Evolutionary conservation across 2,113 vertebrate genomes (phyloP), one percentile per base, ranked within the genome.

Genomic region (Hydrochoerus hydrochaeris): DNA sequence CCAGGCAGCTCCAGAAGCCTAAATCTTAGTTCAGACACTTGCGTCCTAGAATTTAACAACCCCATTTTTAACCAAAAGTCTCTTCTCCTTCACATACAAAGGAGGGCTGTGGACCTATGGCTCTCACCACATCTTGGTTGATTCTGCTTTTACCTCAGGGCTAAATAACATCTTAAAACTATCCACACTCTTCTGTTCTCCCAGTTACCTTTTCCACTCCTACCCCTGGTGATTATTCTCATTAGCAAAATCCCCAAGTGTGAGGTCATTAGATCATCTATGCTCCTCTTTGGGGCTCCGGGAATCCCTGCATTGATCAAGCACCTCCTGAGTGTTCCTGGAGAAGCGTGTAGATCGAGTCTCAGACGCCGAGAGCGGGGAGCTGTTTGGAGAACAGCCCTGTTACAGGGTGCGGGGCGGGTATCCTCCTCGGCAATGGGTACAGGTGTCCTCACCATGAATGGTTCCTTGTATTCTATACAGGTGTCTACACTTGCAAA

Each of bases 401-500:
- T 46, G 24, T 41, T 41, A 24, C 7, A 22, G 24, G 82, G 49
- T n/a, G 46, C 1, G 7, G 7, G 65, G 12, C 22, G 46, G 0
- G 30, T 4, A 7, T 94, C 78, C 73, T 88, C 54, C 69, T 49
- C 60, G 44, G 41, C 41, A 22, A 62, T 38, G 28, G 1, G 38
- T 17, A 12, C 0, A 14, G 1, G 17, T 57, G 19, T 38, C n/a
- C 54, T 82, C 13, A 46, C 73, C 35, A 85, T n/a, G 60, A 62
- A 71, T 63, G 26, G 16, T 78, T 77, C n/a, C 92, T 1, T 96
- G 44, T 96, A 1, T 97, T 52, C 32, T 91, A 77, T 97, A 8
- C 97, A 99, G 99, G 98, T 96, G 41, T 94, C 75, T 99, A 99
- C 8, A 85, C 1, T 0, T 99, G 99, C 7, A 14, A 17, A 38